Evolutionary conservation across 2,888 invertebrate species (phyloP), one percentile per base, ranked within the genome.

Genomic region (Tethea ocularis): DNA sequence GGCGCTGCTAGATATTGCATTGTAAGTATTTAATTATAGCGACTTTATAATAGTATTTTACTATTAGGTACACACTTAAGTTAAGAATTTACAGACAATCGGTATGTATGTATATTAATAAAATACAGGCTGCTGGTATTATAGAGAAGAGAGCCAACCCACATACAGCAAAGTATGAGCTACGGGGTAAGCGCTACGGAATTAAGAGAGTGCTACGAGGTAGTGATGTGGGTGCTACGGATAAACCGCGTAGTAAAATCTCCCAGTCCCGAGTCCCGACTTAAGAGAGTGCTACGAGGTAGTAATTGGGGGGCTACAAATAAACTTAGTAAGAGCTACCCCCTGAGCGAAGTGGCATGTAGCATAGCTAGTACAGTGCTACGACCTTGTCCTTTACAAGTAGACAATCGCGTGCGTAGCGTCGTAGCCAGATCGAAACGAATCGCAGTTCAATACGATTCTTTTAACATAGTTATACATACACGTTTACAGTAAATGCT

Each of bases 1-100:
- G 90, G 87, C 81, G 93, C 91, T 78, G 93, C 92, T 67, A 88
- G 93, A 89, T 91, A 91, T 77, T 93, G 93, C 83, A 89, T 93
- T 88, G 93, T 93, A 74, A 93, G 93, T 93, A 84, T 77, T 17
- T 33, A 6, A 6, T 46, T 10, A 10, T 10, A n/a, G 20, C 2
- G 17, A 20, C 10, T 41, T 20, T 46, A 1, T 17, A 41, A 33
- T 33, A 4, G 11, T 33, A 13, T 38, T 38, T 38, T 38, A n/a
- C 5, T n/a, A n/a, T n/a, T 8, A 46, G 2, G 20, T 46, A 46
- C 38, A 38, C 38, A 46, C 1, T 17, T 15, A 10, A 10, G 10
- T 10, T 10, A 20, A 46, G 20, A 8, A 46, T 46, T 46, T 46
- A 20, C 7, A 10, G 20, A 41, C 17, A 41, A 6, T 6, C 8